Conservation (phyloP, 2,113 vertebrate genomes). For the Lagenorhynchus albirostris region DNA sequence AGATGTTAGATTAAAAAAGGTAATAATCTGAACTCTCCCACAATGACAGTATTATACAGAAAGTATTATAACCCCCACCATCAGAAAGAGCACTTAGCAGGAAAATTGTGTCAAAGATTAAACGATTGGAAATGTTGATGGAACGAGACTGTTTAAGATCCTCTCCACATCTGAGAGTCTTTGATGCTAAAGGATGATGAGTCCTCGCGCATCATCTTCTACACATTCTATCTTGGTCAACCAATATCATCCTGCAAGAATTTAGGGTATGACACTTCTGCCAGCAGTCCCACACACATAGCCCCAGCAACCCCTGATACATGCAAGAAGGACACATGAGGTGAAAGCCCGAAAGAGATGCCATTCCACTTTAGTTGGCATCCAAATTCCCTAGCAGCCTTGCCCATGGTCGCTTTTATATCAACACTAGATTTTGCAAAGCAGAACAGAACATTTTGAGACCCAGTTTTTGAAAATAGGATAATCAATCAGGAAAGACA, state of each 20-base stretch:
- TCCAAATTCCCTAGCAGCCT: neutral
- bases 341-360: neutral
- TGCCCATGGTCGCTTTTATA: neutral
- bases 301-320: neutral
- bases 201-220: neutral
- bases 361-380: neutral
- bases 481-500: neutral
- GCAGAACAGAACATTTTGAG: neutral
- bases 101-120: neutral
- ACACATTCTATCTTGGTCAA: neutral
- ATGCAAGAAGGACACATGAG: neutral
- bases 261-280: constrained; percentile 40
- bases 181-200: neutral
- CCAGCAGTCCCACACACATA: neutral
- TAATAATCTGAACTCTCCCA: neutral
- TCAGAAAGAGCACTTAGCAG: neutral
- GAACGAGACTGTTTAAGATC: constrained; percentile 22
- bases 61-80: neutral
- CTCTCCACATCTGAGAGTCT: constrained; percentile 44
- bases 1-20: neutral
- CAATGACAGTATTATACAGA: neutral
- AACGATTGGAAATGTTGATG: neutral
- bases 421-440: neutral
- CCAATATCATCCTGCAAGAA: constrained; percentile 20
- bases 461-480: neutral